Evolutionary conservation across 1,140 invertebrate genomes (phyloP).

Genomic region (Aphaenogaster ashmeadi): DNA sequence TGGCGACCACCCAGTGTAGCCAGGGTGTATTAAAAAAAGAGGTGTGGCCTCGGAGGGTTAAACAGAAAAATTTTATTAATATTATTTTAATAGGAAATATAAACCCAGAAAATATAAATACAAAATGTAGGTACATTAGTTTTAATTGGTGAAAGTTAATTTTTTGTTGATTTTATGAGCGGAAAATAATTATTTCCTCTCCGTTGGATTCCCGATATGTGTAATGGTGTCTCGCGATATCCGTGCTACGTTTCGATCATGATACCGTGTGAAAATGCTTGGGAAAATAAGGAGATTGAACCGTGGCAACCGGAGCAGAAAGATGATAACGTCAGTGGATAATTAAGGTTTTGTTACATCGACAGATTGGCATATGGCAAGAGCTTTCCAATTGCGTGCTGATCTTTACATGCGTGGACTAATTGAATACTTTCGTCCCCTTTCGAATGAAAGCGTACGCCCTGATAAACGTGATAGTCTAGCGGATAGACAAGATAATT

Average conservation of each 20-base stretch:
- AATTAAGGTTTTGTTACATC: conserved; percentile 25
- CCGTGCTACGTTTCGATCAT: background rate
- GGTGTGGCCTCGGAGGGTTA: too few relatives aligned
- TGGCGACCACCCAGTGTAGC: too few relatives aligned
- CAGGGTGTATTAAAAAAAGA: too few relatives aligned
- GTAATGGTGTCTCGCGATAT: background rate
- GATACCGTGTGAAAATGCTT: background rate
- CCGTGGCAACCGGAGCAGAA: background rate
- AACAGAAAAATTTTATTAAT: background rate
- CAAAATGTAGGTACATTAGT: background rate
- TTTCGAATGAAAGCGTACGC: background rate
- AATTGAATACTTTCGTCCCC: conserved; percentile 18
- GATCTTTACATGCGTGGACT: background rate
- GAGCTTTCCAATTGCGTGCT: background rate
- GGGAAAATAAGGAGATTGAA: background rate
- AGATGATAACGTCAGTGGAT: background rate
- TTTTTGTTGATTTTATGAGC: background rate
- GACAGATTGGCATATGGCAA: background rate
- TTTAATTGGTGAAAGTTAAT: background rate
- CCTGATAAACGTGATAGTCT: background rate
- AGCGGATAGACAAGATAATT: background rate
- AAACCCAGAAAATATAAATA: background rate
- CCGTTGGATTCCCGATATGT: background rate
- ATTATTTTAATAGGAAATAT: background rate
- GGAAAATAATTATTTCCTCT: background rate